Conservation (phyloP, 2,113 vertebrate species). For the Fregata magnificens region DNA sequence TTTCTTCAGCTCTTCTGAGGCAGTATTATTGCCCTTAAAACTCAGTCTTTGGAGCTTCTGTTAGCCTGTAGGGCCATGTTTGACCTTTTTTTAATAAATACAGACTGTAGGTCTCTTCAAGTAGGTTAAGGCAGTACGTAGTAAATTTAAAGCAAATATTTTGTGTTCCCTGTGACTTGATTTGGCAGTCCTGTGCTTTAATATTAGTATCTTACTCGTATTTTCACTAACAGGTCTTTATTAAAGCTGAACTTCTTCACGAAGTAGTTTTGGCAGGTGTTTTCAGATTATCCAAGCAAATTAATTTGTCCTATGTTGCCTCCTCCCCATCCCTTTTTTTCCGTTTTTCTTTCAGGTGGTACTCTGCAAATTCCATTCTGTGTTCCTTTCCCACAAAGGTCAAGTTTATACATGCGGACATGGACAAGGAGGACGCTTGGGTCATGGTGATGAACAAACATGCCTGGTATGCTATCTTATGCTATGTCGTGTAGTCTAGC, state of each 20-base stretch:
- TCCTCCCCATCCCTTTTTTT: not conserved
- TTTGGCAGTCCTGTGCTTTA: not conserved
- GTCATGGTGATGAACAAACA: conserved; percentile 95
- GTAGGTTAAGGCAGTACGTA: not conserved
- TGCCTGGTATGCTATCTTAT: conserved; percentile 81
- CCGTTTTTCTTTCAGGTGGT: conserved; percentile 81
- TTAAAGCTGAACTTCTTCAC: not conserved
- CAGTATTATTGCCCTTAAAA: not conserved
- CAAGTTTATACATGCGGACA: conserved; percentile 96
- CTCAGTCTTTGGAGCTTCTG: not conserved
- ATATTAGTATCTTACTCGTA: not conserved
- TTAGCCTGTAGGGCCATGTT: not conserved
- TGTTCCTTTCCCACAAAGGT: conserved; percentile 96
- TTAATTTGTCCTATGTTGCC: not conserved
- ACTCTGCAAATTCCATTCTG: conserved; percentile 95
- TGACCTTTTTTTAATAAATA: not conserved
- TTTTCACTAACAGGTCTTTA: not conserved
- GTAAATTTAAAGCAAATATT: not conserved
- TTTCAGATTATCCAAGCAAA: not conserved
- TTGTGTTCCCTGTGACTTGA: not conserved
- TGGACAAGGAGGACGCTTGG: conserved; percentile 95
- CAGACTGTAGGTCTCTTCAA: not conserved
- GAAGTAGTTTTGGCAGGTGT: not conserved
- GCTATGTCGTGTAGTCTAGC: not conserved
- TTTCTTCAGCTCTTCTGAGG: not conserved